Evolutionary conservation across 1,140 invertebrate genomes (phyloP), one percentile per base, ranked within the genome.

Genomic region (Drosophila sulfurigaster): DNA sequence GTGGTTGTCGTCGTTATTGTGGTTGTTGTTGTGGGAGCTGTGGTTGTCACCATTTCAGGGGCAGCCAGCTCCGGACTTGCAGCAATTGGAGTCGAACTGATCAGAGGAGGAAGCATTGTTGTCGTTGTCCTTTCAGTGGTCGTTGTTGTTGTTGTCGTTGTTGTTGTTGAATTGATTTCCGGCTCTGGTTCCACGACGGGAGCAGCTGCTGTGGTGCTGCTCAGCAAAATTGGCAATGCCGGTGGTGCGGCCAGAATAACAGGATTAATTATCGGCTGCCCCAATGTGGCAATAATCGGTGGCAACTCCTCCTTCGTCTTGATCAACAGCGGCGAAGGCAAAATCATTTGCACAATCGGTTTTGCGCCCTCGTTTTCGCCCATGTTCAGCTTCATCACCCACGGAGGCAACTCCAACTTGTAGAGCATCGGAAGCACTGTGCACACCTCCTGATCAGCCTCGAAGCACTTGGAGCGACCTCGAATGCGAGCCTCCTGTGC

Each of bases 401-500:
- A 28, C 1, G 90, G 81, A 10, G 93, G 30, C 30, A 32, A 46
- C 13, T 89, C 86, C 15, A 86, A 69, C 30, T 85, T 82, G 45
- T 93, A 92, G 7, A 94, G 78, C 49, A 93, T 88, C 35, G 92
- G 93, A 43, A 91, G 93, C 49, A 87, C 91, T 0, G 92, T 93
- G 56, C 93, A 93, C 8, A 90, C 91, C 43, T 94, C 92, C 68
- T 94, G 93, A 58, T 94, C 93, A 56, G 80, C 88, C 4, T 94
- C 94, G n/a, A 93, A 93, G 56, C 95, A 94, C 66, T 93, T 90
- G 0, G 94, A 93, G 0, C 94, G 93, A 5, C 95, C 96, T 30
- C 94, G 94, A 15, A 96, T 93, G 58, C 95, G 94, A 0, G 95
- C 95, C 78, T 96, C 95, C 82, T 96, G 94, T 11, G 94, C 94